Conservation (phyloP, 2,797 vertebrate species). For the Eurystomus glaucurus region DNA sequence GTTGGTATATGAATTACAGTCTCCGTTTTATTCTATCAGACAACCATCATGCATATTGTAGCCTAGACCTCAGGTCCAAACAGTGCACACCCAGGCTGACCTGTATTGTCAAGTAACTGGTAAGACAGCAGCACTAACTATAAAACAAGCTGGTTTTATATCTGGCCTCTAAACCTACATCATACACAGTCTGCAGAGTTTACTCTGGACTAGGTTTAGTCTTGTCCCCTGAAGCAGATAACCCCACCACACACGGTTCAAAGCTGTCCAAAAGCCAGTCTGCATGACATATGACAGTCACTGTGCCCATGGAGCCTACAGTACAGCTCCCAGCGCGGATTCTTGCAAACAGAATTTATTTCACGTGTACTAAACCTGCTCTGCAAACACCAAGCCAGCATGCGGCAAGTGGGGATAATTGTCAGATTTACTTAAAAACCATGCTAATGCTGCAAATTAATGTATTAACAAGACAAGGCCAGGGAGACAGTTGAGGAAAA, state of each 20-base stretch:
- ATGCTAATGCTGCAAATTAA: neutral
- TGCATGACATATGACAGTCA: accelerated
- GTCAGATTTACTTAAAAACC: neutral
- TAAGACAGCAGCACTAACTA: neutral
- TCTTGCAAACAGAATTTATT: neutral
- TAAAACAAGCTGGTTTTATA: neutral
- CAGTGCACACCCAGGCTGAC: neutral
- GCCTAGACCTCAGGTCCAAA: neutral
- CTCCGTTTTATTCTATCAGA: neutral
- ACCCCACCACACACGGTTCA: neutral
- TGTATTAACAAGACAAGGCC: neutral
- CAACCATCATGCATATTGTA: neutral
- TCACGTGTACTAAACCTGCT: neutral
- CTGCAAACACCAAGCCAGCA: neutral
- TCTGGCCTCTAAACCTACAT: neutral
- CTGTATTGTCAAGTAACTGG: accelerated
- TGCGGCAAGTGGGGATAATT: neutral
- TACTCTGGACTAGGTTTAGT: neutral
- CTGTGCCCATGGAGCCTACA: neutral
- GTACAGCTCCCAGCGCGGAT: neutral
- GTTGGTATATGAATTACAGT: neutral
- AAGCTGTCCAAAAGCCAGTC: neutral
- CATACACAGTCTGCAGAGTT: neutral
- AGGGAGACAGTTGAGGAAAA: neutral
- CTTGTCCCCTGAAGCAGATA: neutral